Evolutionary conservation across 2,797 vertebrate species (phyloP).

Genomic region (Siniperca scherzeri): DNA sequence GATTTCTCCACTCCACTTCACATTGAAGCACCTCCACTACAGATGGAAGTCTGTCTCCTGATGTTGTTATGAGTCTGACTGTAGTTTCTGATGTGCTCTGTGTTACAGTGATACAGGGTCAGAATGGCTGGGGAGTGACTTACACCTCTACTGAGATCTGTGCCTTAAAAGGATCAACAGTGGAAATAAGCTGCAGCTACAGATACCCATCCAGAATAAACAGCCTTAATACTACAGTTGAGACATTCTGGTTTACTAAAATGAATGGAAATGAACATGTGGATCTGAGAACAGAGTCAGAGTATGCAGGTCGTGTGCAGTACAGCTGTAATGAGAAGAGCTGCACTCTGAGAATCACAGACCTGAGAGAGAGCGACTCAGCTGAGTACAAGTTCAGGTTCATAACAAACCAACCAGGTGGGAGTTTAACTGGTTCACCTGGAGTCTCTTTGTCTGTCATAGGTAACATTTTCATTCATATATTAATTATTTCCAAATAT

Average conservation of each 20-base stretch:
- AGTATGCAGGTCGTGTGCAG: slow-evolving; percentile 24
- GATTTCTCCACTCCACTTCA: too few relatives aligned
- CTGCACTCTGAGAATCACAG: slow-evolving; percentile 34
- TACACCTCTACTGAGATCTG: neutral
- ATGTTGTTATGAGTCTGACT: neutral
- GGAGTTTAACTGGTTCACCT: neutral
- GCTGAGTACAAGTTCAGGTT: slow-evolving; percentile 31
- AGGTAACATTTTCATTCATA: slow-evolving; percentile 20
- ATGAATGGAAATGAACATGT: fast-evolving
- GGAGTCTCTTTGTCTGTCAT: slow-evolving; percentile 49
- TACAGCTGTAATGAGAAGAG: fast-evolving
- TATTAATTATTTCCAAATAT: too few relatives aligned
- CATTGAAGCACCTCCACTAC: too few relatives aligned
- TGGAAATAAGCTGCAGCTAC: slow-evolving; percentile 21
- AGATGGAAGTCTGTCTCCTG: neutral
- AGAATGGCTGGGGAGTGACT: neutral
- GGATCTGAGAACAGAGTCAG: slow-evolving; percentile 10
- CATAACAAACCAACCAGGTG: neutral
- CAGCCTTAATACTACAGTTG: fast-evolving
- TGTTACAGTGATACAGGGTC: slow-evolving; percentile 37
- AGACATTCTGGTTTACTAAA: slow-evolving; percentile 20
- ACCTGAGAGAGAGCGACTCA: slow-evolving; percentile 40
- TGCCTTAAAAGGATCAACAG: slow-evolving; percentile 3
- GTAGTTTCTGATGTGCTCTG: slow-evolving; percentile 25
- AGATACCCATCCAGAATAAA: fast-evolving